phyloP scores from a whole-genome alignment of 2,113 vertebrate species.

The Tonatia bakeri region DNA sequence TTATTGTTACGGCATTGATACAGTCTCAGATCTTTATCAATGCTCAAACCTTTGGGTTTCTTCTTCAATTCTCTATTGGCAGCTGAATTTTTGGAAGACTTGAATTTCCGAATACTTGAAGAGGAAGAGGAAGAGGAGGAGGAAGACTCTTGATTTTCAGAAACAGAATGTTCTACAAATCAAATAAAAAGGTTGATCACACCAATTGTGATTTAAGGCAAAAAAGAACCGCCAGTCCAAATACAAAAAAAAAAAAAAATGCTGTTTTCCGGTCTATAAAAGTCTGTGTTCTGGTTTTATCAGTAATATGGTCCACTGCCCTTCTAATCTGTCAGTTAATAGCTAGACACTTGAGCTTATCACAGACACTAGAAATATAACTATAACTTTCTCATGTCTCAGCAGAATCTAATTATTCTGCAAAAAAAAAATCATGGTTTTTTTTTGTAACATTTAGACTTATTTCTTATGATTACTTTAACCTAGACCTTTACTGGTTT shows the following conservation, averaged over 20 bases:
- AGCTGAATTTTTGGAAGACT: slow-evolving; percentile 75
- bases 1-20: slow-evolving; percentile 70
- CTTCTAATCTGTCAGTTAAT: not conserved
- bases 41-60: slow-evolving; percentile 77
- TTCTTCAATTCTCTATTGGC: slow-evolving; percentile 74
- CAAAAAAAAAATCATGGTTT: not conserved
- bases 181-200: slow-evolving; percentile 71
- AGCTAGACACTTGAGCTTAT: not conserved
- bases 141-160: slow-evolving; percentile 76
- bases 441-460: not conserved
- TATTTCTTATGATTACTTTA: not conserved
- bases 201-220: slow-evolving; percentile 56
- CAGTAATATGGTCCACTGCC: not conserved
- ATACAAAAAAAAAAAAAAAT: slow-evolving; percentile 44
- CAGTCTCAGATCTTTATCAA: slow-evolving; percentile 74
- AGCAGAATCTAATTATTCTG: not conserved
- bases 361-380: not conserved
- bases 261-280: not conserved
- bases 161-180: slow-evolving; percentile 77
- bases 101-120: slow-evolving; percentile 76
- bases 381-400: not conserved
- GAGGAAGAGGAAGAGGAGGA: slow-evolving; percentile 75
- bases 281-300: not conserved
- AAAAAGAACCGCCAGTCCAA: slow-evolving; percentile 26
- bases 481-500: not conserved